Conservation (phyloP, 2,797 vertebrate genomes). For the Odontamblyopus rebecca region DNA sequence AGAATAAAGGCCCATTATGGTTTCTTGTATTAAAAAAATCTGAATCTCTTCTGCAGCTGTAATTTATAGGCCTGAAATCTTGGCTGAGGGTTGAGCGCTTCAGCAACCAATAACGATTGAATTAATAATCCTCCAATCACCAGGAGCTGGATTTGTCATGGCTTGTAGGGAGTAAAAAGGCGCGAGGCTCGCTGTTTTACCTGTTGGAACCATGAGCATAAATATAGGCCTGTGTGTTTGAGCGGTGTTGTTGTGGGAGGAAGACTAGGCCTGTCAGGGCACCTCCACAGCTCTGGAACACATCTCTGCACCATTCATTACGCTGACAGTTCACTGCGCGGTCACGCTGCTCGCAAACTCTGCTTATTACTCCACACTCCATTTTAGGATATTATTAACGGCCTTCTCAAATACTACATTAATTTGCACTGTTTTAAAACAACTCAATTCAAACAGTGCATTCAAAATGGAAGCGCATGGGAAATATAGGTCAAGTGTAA, state of each 20-base stretch:
- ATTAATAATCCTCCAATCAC: slow-evolving; percentile 19
- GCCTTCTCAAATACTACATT: slow-evolving; percentile 23
- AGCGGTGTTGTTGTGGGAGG: slow-evolving; percentile 51
- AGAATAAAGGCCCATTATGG: neutral
- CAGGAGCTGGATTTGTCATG: slow-evolving; percentile 27
- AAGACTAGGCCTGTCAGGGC: slow-evolving; percentile 68
- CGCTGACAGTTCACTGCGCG: slow-evolving; percentile 69
- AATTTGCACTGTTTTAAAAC: neutral
- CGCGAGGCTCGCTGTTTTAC: slow-evolving; percentile 36
- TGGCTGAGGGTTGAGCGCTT: neutral
- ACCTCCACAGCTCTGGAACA: slow-evolving; percentile 68
- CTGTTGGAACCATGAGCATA: slow-evolving; percentile 44
- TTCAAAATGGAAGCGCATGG: neutral
- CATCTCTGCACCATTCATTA: slow-evolving; percentile 72
- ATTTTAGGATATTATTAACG: slow-evolving; percentile 12
- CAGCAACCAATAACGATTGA: slow-evolving; percentile 1
- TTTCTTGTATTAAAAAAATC: neutral
- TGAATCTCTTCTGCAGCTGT: neutral
- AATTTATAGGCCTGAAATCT: neutral
- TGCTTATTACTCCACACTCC: slow-evolving; percentile 18
- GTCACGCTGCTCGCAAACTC: slow-evolving; percentile 32
- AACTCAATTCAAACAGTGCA: neutral
- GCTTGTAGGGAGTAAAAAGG: slow-evolving; percentile 27
- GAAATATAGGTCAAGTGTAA: slow-evolving; percentile 45
- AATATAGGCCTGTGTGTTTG: slow-evolving; percentile 31